Evolutionary conservation across 2,797 vertebrate genomes (phyloP).

Genomic region (Odontamblyopus rebecca): DNA sequence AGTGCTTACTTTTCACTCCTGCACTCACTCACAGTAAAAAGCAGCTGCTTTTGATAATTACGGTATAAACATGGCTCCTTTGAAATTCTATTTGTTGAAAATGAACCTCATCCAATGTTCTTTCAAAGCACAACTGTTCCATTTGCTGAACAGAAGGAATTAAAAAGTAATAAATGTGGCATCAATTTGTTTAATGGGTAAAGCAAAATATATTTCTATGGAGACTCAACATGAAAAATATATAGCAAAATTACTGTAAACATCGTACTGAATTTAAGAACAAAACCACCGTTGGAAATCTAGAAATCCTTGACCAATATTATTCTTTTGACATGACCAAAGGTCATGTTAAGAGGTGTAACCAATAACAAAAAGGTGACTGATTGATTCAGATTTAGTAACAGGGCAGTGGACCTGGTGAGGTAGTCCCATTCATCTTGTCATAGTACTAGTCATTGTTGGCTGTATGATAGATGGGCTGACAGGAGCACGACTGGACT

Average conservation of each 20-base stretch:
- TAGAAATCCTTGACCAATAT: not conserved
- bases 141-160: too few relatives aligned
- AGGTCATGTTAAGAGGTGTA: conserved; percentile 12
- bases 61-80: too few relatives aligned
- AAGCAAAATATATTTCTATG: too few relatives aligned
- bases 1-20: too few relatives aligned
- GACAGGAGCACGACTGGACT: conserved; percentile 64
- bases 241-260: not conserved
- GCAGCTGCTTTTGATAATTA: too few relatives aligned
- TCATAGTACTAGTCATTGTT: conserved; percentile 58
- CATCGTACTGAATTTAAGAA: too few relatives aligned
- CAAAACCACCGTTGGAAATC: not conserved
- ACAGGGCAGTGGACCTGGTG: conserved; percentile 23
- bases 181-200: too few relatives aligned
- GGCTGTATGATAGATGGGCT: conserved; percentile 70
- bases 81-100: too few relatives aligned
- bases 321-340: conserved; percentile 18
- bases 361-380: conserved; percentile 36
- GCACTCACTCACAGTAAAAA: too few relatives aligned
- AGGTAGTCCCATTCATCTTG: conserved; percentile 64
- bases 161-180: too few relatives aligned
- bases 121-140: too few relatives aligned
- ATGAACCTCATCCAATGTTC: too few relatives aligned
- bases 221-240: not conserved
- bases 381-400: conserved; percentile 16